Base-by-base conservation (phyloP, 2,113 vertebrate species). In the Baryphthengus martii region DNA sequence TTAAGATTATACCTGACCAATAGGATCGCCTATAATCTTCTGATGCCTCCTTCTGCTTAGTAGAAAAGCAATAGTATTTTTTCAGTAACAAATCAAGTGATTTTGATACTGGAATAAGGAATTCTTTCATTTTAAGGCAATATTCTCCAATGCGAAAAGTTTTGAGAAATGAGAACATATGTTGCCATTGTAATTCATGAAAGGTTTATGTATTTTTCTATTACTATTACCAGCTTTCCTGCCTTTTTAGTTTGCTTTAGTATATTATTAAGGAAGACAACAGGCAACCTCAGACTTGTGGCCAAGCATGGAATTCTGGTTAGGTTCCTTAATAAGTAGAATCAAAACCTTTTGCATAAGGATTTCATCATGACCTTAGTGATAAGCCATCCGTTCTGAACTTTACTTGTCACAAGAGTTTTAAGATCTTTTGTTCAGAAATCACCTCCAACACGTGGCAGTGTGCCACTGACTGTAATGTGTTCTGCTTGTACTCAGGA, bases 361-460 rank as follows among this genome's bases (percentile, higher is more conserved):
- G 10, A 53, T 84, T 92, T 85, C 49, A n/a, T 3, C 3, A 45
- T 24, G 17, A 72, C 6, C 26, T 42, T 6, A 72, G 7, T 39
- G 29, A n/a, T 80, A 3, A 89, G 6, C 4, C 25, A 26, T 20
- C 2, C 7, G 21, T 68, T 73, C 58, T 47, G 14, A 50, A 49
- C 6, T 73, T 45, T 62, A 2, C 1, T 55, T 49, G 19, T 31
- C 9, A 45, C 40, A 53, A 44, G 47, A 49, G 47, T 49, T 24
- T 6, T 35, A 52, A 88, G 4, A 7, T 61, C 35, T 44, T 44
- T 42, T 53, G 29, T n/a, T 65, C 49, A 71, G 67, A 68, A 78
- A 88, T 31, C 20, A 31, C 2, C 4, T 65, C 11, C 5, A 47
- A 5, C 12, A 50, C 1, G 1, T 37, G 7, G 8, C 2, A 14